Evolutionary conservation across 2,888 invertebrate genomes (phyloP).

Genomic region (Dioctria linearis): DNA sequence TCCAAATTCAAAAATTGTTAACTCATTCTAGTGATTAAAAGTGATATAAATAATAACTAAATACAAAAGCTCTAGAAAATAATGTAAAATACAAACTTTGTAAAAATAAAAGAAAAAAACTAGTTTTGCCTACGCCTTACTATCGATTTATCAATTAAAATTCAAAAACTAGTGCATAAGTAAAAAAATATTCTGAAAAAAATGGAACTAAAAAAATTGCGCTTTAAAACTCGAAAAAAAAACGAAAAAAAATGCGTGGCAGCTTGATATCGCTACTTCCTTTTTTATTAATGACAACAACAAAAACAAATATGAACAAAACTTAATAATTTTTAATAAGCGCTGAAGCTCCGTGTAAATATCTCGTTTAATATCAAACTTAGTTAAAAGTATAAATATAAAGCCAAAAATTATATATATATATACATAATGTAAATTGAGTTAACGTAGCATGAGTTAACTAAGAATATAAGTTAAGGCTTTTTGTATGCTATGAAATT

Average conservation of each 20-base stretch:
- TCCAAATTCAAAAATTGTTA: constrained; percentile 27
- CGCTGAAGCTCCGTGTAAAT: constrained; percentile 48
- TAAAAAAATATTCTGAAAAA: constrained; percentile 3
- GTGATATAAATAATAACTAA: constrained; percentile 16
- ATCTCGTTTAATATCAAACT: constrained; percentile 33
- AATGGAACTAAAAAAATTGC: constrained; percentile 35
- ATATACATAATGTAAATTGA: constrained; percentile 15
- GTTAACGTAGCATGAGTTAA: background rate
- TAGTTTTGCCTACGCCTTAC: constrained; percentile 50
- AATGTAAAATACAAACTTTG: constrained; percentile 9
- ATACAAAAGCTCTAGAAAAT: constrained; percentile 29
- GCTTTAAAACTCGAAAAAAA: background rate
- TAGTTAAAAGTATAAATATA: constrained; percentile 24
- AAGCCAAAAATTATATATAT: constrained; percentile 2
- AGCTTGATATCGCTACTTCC: constrained; percentile 39
- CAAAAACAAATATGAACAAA: background rate
- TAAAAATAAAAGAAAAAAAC: constrained; percentile 30
- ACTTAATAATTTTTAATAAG: constrained; percentile 38
- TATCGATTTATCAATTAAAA: constrained; percentile 50
- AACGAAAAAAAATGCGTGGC: constrained; percentile 18
- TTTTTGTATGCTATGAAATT: constrained; percentile 51
- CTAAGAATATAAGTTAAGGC: constrained; percentile 40
- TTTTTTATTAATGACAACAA: constrained; percentile 29
- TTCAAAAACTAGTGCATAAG: background rate
- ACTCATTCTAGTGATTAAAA: constrained; percentile 43